Evolutionary conservation across 2,113 vertebrate genomes (phyloP).

Genomic region (Bolborhynchus lineola): DNA sequence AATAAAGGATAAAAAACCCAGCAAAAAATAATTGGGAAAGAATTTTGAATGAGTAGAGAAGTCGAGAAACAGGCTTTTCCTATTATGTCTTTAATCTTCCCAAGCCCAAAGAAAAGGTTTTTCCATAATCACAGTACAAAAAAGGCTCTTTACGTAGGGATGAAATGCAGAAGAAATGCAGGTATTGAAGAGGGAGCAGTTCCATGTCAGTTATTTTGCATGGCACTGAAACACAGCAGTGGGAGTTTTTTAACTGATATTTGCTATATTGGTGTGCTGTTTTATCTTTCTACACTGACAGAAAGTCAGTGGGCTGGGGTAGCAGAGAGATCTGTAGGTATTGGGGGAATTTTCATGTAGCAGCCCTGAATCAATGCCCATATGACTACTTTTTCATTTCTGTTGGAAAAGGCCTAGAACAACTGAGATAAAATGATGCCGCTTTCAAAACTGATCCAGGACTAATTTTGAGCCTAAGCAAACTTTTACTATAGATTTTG

Average conservation of each 20-base stretch:
- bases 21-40: background rate
- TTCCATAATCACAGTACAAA: background rate
- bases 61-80: background rate
- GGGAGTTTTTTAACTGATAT: background rate
- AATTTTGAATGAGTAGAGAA: background rate
- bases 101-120: background rate
- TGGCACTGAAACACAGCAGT: background rate
- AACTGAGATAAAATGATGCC: background rate
- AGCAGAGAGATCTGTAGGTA: background rate
- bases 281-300: background rate
- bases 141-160: fast-evolving
- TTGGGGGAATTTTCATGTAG: background rate
- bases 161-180: background rate
- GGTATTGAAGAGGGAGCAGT: background rate
- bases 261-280: background rate
- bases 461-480: background rate
- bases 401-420: background rate
- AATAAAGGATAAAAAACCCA: background rate
- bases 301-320: background rate
- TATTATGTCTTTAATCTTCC: background rate
- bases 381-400: background rate
- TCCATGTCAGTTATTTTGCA: background rate
- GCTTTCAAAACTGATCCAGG: background rate
- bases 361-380: background rate
- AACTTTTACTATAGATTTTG: background rate